Evolutionary conservation across 2,888 invertebrate genomes (phyloP).

Genomic region (Heteromyza rotundicornis): DNA sequence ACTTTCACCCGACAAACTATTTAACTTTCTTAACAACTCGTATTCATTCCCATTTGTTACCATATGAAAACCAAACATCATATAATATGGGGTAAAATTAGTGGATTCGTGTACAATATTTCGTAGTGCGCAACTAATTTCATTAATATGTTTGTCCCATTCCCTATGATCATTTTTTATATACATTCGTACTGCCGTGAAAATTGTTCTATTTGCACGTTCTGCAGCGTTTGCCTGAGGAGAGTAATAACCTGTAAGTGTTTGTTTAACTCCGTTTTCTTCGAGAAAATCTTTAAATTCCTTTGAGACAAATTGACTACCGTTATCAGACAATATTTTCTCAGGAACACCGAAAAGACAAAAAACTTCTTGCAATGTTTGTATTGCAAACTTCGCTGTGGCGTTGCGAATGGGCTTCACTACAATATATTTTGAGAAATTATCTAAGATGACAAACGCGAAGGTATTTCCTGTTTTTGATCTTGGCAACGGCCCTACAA

Average conservation of each 20-base stretch:
- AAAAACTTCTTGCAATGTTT: too few species aligned
- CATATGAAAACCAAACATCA: too few species aligned
- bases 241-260: conserved; percentile 38
- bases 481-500: conserved; percentile 1
- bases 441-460: background rate
- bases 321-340: conserved; percentile 36
- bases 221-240: conserved; percentile 48
- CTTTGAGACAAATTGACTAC: conserved; percentile 28
- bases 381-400: background rate
- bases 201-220: conserved; percentile 40
- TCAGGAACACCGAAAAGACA: conserved; percentile 32
- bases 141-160: conserved; percentile 6
- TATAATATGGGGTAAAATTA: background rate
- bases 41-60: too few species aligned
- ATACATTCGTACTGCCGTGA: conserved; percentile 34
- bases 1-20: too few species aligned
- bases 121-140: conserved; percentile 1
- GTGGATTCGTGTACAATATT: background rate
- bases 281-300: conserved; percentile 19
- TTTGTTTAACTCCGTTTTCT: conserved; percentile 22
- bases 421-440: too few species aligned
- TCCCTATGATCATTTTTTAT: conserved; percentile 13
- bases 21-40: too few species aligned
- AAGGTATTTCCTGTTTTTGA: conserved; percentile 1
- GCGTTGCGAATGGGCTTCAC: background rate